phyloP scores from a whole-genome alignment of 2,113 vertebrate species.

The Zosterops lateralis region DNA sequence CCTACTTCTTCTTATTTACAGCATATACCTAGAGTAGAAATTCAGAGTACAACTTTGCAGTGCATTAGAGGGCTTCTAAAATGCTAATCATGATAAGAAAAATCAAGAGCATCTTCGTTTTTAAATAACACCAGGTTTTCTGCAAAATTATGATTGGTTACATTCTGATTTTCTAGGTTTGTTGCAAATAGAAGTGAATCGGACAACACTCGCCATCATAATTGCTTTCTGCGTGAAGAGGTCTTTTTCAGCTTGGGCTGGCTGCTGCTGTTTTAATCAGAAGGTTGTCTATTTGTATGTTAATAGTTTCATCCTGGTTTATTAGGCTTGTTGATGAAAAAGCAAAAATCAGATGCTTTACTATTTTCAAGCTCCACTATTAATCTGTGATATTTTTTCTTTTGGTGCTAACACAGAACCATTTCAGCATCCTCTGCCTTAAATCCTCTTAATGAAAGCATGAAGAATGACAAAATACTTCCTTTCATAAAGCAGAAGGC shows the following conservation, averaged over 20 bases:
- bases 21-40: neutral
- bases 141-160: slow-evolving; percentile 30
- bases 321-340: slow-evolving; percentile 74
- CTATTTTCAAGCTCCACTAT: slow-evolving; percentile 66
- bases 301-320: slow-evolving; percentile 77
- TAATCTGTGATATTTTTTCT: slow-evolving; percentile 61
- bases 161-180: slow-evolving; percentile 62
- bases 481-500: slow-evolving; percentile 47
- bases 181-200: slow-evolving; percentile 48
- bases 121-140: neutral
- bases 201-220: slow-evolving; percentile 52
- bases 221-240: slow-evolving; percentile 64
- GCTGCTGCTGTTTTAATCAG: slow-evolving; percentile 74
- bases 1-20: neutral
- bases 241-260: slow-evolving; percentile 64
- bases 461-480: slow-evolving; percentile 58
- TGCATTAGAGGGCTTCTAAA: neutral
- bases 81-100: neutral
- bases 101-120: neutral
- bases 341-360: slow-evolving; percentile 72
- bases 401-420: slow-evolving; percentile 46
- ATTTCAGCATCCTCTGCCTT: slow-evolving; percentile 65
- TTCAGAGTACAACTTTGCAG: neutral
- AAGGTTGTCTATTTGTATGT: slow-evolving; percentile 78
- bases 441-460: slow-evolving; percentile 65